Conservation (phyloP, 2,113 vertebrate genomes). For the Stercorarius parasiticus region DNA sequence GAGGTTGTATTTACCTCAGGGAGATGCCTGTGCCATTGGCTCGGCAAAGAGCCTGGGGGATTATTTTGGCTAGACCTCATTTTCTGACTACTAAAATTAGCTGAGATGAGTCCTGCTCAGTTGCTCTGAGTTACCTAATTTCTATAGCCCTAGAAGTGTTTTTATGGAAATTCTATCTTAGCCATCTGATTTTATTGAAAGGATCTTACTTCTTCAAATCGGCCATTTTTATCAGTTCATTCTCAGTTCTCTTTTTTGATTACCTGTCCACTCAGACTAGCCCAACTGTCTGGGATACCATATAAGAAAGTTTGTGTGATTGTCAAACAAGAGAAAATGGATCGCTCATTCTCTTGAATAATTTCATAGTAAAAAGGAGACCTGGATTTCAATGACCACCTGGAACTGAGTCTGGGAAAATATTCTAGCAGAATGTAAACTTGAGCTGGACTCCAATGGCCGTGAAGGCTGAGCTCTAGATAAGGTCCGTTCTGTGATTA, state of each 20-base stretch:
- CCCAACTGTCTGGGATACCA: background rate
- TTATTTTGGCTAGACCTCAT: background rate
- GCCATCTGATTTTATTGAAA: background rate
- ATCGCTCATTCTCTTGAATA: background rate
- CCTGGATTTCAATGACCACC: background rate
- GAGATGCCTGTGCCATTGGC: background rate
- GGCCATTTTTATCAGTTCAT: background rate
- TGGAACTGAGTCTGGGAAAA: conserved; percentile 3
- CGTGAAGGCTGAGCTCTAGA: background rate
- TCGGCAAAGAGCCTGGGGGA: background rate
- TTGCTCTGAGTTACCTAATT: background rate
- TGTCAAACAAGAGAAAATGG: background rate
- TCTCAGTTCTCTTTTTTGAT: background rate
- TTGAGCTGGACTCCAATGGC: background rate
- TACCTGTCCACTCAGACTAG: background rate
- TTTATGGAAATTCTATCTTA: background rate
- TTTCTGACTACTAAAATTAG: background rate
- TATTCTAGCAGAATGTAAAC: background rate
- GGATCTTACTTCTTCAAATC: background rate
- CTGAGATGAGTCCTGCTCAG: background rate
- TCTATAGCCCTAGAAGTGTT: background rate
- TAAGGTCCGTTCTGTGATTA: background rate
- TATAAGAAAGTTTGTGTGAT: background rate
- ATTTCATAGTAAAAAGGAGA: background rate
- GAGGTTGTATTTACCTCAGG: background rate